Evolutionary conservation across 2,888 invertebrate species (phyloP).

Genomic region (Drosophila stalkeri): DNA sequence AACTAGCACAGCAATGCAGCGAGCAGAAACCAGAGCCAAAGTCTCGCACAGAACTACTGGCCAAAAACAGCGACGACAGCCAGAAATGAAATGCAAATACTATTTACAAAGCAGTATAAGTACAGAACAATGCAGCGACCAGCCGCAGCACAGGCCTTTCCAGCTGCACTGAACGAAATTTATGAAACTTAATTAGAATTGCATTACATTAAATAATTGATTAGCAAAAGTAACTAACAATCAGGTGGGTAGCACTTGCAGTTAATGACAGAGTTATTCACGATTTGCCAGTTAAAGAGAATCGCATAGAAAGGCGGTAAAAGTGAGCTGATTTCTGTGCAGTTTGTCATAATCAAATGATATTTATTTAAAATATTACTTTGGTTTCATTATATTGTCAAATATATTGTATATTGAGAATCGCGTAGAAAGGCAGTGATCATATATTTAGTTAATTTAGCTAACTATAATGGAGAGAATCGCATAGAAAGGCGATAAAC

Average conservation of each 20-base stretch:
- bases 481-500: too few species aligned
- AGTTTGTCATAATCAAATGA: background rate
- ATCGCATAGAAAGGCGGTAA: background rate
- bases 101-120: constrained; percentile 66
- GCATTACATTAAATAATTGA: background rate
- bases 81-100: constrained; percentile 73
- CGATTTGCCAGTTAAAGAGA: background rate
- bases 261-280: background rate
- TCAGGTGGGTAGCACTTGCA: background rate
- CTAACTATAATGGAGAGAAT: too few species aligned
- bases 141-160: background rate
- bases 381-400: background rate
- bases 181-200: background rate
- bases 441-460: too few species aligned
- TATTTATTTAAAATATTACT: background rate
- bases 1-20: constrained; percentile 55
- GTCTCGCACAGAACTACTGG: constrained; percentile 2
- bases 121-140: constrained; percentile 56
- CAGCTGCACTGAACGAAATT: background rate
- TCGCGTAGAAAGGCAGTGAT: background rate
- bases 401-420: background rate
- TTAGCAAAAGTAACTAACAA: background rate
- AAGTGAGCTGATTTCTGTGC: background rate
- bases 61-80: constrained; percentile 31
- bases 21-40: background rate